phyloP scores from a whole-genome alignment of 2,888 invertebrate species.

The Acheta domesticus region DNA sequence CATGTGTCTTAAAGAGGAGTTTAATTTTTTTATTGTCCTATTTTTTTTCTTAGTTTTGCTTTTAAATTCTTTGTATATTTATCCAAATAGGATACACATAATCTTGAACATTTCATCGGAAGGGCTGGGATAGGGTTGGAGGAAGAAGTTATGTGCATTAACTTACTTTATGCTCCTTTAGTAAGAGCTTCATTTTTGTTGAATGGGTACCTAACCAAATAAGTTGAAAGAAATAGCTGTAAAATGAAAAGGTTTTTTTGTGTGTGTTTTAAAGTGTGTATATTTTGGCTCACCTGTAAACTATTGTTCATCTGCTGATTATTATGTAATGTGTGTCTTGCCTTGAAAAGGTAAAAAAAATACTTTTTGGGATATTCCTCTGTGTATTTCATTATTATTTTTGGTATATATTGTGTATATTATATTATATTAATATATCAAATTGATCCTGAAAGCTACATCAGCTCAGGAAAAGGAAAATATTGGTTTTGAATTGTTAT shows the following conservation, averaged over 20 bases:
- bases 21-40: neutral
- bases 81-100: neutral
- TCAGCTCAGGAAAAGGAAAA: too few species aligned
- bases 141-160: neutral
- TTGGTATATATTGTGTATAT: too few species aligned
- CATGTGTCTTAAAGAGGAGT: neutral
- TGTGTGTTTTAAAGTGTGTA: constrained; percentile 1
- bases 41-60: neutral
- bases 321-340: neutral
- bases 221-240: neutral
- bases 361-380: too few species aligned
- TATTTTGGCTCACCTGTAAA: neutral
- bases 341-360: neutral
- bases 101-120: neutral
- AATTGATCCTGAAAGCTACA: too few species aligned
- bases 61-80: too few species aligned
- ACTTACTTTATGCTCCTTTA: neutral
- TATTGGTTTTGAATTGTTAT: too few species aligned
- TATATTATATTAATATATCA: too few species aligned
- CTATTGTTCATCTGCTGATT: neutral
- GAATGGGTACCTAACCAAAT: neutral
- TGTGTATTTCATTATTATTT: too few species aligned
- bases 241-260: neutral
- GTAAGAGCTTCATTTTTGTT: neutral
- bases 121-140: constrained; percentile 18